These are phyloP conservation scores for Hapalemur alaotrensis DNA, from an alignment of 2,797 vertebrate species.

Conservation along the genomic window DNA sequence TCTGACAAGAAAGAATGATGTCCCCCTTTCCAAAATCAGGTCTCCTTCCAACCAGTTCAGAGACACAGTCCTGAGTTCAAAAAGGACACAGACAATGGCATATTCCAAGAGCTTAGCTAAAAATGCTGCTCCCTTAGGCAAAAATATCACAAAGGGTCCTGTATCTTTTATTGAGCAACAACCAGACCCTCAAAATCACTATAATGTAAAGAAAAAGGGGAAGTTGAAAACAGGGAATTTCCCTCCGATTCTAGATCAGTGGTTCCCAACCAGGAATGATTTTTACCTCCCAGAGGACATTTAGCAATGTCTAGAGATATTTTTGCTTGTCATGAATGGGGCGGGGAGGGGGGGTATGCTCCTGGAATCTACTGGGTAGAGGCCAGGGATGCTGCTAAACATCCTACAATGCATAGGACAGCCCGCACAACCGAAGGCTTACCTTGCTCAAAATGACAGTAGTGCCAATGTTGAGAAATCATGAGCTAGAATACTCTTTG, in stretches of 20 bases:
- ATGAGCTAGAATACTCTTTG: neutral
- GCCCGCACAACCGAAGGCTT: neutral
- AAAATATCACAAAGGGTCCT: neutral
- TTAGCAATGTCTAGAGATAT: neutral
- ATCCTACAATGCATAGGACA: neutral
- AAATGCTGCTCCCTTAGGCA: neutral
- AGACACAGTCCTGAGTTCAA: neutral
- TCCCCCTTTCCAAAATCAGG: neutral
- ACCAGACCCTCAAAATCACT: neutral
- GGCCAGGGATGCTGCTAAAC: neutral
- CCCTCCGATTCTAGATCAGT: constrained; percentile 31
- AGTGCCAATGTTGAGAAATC: neutral
- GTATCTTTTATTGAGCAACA: neutral
- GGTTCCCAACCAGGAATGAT: neutral
- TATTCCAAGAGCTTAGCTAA: neutral
- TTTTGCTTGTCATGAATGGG: neutral
- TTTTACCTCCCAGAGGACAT: neutral
- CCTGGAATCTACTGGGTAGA: neutral
- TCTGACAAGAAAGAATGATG: neutral
- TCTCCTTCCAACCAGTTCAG: neutral
- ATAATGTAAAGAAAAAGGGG: neutral
- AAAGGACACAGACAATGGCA: neutral
- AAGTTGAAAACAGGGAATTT: constrained; percentile 46
- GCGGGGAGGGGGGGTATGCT: neutral
- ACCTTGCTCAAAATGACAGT: neutral